Evolutionary conservation across 2,797 vertebrate genomes (phyloP).

Genomic region (Anisognathus igniventris): DNA sequence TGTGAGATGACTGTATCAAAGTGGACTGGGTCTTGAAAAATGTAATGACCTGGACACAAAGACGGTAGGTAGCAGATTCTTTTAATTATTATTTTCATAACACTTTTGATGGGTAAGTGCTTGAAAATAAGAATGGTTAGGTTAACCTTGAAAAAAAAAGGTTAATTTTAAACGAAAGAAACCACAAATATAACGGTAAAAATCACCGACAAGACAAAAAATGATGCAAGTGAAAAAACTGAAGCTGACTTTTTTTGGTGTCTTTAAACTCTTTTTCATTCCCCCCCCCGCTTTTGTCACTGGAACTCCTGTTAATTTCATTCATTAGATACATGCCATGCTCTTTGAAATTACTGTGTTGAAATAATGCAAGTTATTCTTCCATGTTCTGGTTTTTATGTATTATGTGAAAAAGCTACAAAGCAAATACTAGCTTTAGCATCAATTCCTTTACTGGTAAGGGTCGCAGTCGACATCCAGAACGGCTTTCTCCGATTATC

Average conservation of each 20-base stretch:
- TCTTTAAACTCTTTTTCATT: neutral
- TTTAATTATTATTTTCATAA: neutral
- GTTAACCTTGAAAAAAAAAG: neutral
- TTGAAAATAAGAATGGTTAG: neutral
- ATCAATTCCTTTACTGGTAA: neutral
- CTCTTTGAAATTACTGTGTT: neutral
- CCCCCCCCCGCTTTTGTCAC: rapidly evolving
- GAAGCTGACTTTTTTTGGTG: neutral
- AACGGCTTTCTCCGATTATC: neutral
- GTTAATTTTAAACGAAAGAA: neutral
- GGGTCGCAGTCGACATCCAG: neutral
- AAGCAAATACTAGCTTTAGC: neutral
- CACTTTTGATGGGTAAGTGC: neutral
- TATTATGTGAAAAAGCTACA: neutral
- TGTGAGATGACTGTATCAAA: neutral
- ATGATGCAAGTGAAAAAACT: neutral
- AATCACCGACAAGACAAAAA: neutral
- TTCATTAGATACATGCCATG: neutral
- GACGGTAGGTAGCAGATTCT: neutral
- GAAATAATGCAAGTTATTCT: neutral
- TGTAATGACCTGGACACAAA: neutral
- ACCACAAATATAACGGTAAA: neutral
- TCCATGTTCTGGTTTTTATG: neutral
- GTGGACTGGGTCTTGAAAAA: neutral
- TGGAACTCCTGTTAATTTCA: neutral